phyloP scores from a whole-genome alignment of 2,113 vertebrate species.

The Poicephalus gulielmi region DNA sequence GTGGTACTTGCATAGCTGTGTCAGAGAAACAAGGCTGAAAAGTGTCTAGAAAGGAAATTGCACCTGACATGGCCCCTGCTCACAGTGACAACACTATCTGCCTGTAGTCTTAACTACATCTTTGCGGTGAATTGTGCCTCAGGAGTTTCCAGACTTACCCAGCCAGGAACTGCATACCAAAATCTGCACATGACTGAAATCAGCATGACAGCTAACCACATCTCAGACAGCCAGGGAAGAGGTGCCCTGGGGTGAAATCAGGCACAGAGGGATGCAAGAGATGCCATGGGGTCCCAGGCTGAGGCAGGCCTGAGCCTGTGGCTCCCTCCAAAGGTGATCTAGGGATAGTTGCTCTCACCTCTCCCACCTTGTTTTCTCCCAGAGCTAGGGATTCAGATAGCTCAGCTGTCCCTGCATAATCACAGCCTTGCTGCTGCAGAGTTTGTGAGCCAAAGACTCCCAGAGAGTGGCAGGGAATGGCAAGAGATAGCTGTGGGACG shows the following conservation, averaged over 20 bases:
- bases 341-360: not conserved
- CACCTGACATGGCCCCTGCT: not conserved
- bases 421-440: not conserved
- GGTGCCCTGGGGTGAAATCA: not conserved
- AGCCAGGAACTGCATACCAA: not conserved
- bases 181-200: not conserved
- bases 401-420: accelerated
- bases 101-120: not conserved
- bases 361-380: not conserved
- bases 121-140: not conserved
- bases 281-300: not conserved
- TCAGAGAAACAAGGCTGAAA: not conserved
- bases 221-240: not conserved
- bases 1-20: not conserved
- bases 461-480: not conserved
- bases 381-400: not conserved
- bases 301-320: not conserved
- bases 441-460: not conserved
- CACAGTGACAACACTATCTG: not conserved
- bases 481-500: not conserved
- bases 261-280: not conserved
- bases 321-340: not conserved
- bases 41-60: not conserved
- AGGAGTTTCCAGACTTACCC: not conserved
- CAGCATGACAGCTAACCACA: not conserved